These are phyloP conservation scores for Metellina segmentata DNA, from an alignment of 2,888 invertebrate species.

Conservation along the genomic window DNA sequence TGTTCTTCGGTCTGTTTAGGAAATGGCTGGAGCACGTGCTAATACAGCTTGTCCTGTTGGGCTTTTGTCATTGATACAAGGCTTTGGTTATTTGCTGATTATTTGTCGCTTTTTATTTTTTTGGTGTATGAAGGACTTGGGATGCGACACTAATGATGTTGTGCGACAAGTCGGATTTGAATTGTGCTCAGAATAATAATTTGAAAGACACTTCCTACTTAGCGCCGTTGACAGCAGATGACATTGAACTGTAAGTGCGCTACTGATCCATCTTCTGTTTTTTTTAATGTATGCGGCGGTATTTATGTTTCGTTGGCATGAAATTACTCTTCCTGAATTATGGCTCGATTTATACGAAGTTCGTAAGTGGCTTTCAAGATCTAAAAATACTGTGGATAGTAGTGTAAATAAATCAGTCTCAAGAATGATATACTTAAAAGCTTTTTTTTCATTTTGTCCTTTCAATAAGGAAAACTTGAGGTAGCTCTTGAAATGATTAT, in stretches of 20 bases:
- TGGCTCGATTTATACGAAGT: not conserved
- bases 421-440: not conserved
- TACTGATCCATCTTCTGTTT: not conserved
- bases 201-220: not conserved
- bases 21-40: not conserved
- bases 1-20: not conserved
- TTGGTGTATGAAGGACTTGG: not conserved
- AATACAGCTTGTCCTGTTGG: not conserved
- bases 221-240: not conserved
- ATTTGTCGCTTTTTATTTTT: not conserved
- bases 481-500: not conserved
- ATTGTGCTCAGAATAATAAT: constrained; percentile 17
- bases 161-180: not conserved
- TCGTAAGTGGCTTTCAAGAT: not conserved
- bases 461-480: not conserved
- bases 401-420: not conserved
- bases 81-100: not conserved
- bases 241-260: not conserved
- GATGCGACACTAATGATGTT: not conserved
- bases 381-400: not conserved
- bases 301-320: not conserved
- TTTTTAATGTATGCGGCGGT: not conserved
- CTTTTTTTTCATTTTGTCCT: not conserved
- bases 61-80: not conserved
- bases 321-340: not conserved